Evolutionary conservation across 1,140 invertebrate species (phyloP).

Genomic region (Drosophila paulistorum): DNA sequence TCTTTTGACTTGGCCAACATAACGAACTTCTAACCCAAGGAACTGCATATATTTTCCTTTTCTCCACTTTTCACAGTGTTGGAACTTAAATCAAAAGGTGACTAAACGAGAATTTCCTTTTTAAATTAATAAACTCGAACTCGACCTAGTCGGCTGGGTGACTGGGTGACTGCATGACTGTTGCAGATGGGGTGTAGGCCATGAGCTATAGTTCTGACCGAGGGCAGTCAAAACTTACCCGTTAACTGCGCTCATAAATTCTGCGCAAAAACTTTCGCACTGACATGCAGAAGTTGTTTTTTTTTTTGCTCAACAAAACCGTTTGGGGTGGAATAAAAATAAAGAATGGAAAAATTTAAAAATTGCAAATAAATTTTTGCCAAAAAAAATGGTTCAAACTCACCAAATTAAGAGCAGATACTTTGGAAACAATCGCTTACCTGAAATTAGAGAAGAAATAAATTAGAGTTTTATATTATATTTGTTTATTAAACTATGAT

Average conservation of each 20-base stretch:
- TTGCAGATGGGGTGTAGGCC: constrained; percentile 23
- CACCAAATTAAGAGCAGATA: constrained; percentile 55
- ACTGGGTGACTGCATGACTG: constrained; percentile 5
- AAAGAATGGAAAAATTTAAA: neutral
- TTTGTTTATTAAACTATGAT: constrained; percentile 49
- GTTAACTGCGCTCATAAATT: constrained; percentile 77
- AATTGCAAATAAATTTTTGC: constrained; percentile 10
- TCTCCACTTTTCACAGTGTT: constrained; percentile 19
- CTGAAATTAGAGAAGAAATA: constrained; percentile 37
- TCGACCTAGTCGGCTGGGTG: constrained; percentile 28
- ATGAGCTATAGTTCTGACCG: constrained; percentile 20
- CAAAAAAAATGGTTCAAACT: constrained; percentile 32
- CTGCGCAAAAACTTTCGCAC: constrained; percentile 55
- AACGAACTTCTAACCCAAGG: constrained; percentile 29
- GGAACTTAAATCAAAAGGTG: constrained; percentile 79
- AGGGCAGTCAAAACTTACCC: constrained; percentile 66
- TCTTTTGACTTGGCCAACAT: constrained; percentile 30
- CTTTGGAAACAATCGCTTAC: constrained; percentile 37
- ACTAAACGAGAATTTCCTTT: constrained; percentile 82
- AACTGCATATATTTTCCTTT: constrained; percentile 4
- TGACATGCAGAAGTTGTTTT: constrained; percentile 56
- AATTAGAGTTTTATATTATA: constrained; percentile 40
- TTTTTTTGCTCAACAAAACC: neutral
- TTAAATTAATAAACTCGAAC: constrained; percentile 79
- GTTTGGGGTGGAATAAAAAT: neutral